phyloP scores from a whole-genome alignment of 2,888 invertebrate species.

The Busseola fusca region DNA sequence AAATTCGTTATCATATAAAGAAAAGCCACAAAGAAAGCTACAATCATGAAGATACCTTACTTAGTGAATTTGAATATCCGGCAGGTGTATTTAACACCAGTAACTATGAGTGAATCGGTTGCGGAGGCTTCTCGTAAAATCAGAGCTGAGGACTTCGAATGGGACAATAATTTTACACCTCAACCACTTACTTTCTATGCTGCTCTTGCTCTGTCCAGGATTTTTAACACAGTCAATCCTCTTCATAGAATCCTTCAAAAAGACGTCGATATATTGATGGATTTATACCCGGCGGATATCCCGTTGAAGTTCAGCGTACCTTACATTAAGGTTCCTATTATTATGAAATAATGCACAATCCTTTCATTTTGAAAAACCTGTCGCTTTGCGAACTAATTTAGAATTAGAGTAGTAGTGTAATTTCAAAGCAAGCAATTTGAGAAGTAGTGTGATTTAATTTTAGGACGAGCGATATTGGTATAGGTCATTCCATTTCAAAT shows the following conservation, averaged over 20 bases:
- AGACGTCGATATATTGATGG: constrained; percentile 89
- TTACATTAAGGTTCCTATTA: constrained; percentile 80
- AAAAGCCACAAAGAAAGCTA: constrained; percentile 18
- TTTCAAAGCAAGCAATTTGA: neutral
- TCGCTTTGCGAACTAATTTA: neutral
- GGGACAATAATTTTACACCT: constrained; percentile 82
- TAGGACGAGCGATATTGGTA: constrained; percentile 91
- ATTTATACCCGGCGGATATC: constrained; percentile 89
- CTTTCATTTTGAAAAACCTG: neutral
- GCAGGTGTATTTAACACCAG: constrained; percentile 75
- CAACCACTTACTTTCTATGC: constrained; percentile 80
- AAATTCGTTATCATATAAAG: neutral
- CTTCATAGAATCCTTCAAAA: constrained; percentile 87
- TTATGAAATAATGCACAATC: neutral
- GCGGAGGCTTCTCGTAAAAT: constrained; percentile 77
- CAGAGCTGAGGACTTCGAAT: constrained; percentile 82
- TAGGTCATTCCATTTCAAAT: constrained; percentile 82
- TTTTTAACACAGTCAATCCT: constrained; percentile 87
- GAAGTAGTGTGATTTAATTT: constrained; percentile 52
- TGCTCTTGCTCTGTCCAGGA: constrained; percentile 73
- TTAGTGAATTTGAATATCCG: constrained; percentile 76
- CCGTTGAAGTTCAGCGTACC: constrained; percentile 89
- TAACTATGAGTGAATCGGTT: constrained; percentile 69
- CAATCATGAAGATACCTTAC: constrained; percentile 84
- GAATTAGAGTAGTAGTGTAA: neutral